Evolutionary conservation across 2,797 vertebrate genomes (phyloP), one percentile per base, ranked within the genome.

Genomic region (Mus caroli): DNA sequence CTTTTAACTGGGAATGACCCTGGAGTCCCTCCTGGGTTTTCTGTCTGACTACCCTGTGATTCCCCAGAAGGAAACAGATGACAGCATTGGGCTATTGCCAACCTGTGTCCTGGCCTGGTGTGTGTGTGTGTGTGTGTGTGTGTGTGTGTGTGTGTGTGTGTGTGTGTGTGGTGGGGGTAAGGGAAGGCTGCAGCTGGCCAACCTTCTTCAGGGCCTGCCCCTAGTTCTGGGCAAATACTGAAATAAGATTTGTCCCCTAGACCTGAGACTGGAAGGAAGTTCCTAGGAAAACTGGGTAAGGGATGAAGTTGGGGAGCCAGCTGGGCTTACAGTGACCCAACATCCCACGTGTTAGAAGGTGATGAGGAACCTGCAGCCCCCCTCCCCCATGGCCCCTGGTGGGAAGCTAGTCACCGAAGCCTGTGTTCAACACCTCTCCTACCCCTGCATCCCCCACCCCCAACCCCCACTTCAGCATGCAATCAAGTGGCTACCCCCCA

Each of bases 231-330:
- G 67, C 52, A 77, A 58, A 91, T 83, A 31, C 46, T 46, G 43
- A 52, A 64, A 58, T 71, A 75, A 94, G 84, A 88, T 92, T 87
- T 92, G 88, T 94, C 91, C 54, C 58, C 43, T 46, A 73, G 89
- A 89, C 77, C 84, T 92, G 67, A 69, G 34, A 34, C 84, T 92
- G 64, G 84, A 79, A 90, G 93, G 92, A 93, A 83, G 43, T n/a
- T 52, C 79, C 84, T 37, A 6, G 0, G 73, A 19, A 90, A 80
- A 26, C 84, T 1, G 0, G 37, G 43, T 64, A 46, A 69, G 87
- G 86, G 95, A 22, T 64, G 43, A 83, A 80, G 85, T 19, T 22
- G 6, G 73, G 40, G 40, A 89, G 31, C 67, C 85, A 20, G n/a
- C 50, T 73, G 52, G 52, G 24, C 67, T 69, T 7, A 85, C 77